Conservation (phyloP, 2,113 vertebrate species). For the Nothobranchius kuhntae region DNA sequence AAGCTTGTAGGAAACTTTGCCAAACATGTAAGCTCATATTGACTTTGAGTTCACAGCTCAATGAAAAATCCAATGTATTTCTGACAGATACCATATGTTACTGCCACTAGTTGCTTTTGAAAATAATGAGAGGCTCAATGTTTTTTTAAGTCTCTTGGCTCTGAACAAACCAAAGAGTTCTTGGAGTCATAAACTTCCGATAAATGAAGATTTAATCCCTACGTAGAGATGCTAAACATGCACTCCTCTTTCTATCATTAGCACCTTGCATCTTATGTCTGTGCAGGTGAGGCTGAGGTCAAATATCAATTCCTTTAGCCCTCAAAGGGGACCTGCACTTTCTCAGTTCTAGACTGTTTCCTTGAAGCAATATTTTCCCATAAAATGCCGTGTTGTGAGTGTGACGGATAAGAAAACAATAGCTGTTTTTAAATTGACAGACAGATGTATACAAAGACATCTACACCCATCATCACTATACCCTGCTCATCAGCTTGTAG, state of each 20-base stretch:
- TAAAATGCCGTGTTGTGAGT: constrained; percentile 23
- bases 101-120: constrained; percentile 13
- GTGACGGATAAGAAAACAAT: constrained; percentile 36
- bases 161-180: constrained; percentile 1
- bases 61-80: constrained; percentile 15
- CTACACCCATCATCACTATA: constrained; percentile 20
- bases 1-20: constrained; percentile 14
- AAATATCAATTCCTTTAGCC: constrained; percentile 44
- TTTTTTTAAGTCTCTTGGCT: constrained; percentile 3
- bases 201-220: constrained; percentile 21
- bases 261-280: constrained; percentile 29
- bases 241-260: constrained; percentile 27
- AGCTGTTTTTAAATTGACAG: constrained; percentile 25
- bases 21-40: constrained; percentile 21
- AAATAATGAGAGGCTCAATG: constrained; percentile 4
- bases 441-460: constrained; percentile 3
- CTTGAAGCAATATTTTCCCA: constrained; percentile 30
- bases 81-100: constrained; percentile 13
- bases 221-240: constrained; percentile 26
- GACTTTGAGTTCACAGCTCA: constrained; percentile 5
- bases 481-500: constrained; percentile 18
- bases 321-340: constrained; percentile 23
- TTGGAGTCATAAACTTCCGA: background rate
- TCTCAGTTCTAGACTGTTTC: constrained; percentile 38
- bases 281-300: constrained; percentile 23